Conservation (phyloP, 30 jellyfish, hydroid and myxozoan genomes). For the Pseudorhiza aurosa region DNA sequence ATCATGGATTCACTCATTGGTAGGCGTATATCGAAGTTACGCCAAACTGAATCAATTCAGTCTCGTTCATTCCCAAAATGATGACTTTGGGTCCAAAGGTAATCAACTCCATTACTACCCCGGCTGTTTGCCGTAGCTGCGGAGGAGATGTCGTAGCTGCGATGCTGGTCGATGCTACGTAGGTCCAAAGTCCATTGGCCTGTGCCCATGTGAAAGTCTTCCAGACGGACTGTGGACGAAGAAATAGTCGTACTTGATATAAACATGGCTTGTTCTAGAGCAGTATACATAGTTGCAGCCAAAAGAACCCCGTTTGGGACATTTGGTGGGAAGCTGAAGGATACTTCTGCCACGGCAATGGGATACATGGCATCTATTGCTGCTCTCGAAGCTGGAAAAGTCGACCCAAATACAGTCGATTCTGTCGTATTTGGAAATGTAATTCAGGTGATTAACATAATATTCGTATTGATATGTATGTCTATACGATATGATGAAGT, state of each 20-base stretch:
- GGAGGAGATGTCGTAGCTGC: not conserved
- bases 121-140: not conserved
- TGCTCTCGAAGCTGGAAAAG: slow-evolving; percentile 82
- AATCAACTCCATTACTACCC: not conserved
- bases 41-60: too few species aligned
- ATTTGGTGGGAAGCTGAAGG: slow-evolving; percentile 94
- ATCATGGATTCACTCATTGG: too few species aligned
- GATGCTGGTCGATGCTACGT: too few species aligned
- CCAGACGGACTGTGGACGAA: not conserved
- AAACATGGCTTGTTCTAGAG: slow-evolving; percentile 74
- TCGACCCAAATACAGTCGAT: slow-evolving; percentile 77
- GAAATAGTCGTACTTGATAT: not conserved
- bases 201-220: too few species aligned
- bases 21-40: too few species aligned
- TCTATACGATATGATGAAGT: too few species aligned
- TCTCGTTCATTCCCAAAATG: too few species aligned
- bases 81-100: too few species aligned
- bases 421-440: slow-evolving; percentile 94
- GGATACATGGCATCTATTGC: slow-evolving; percentile 83
- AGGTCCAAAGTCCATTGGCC: not conserved
- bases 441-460: slow-evolving; percentile 61
- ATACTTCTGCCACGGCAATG: slow-evolving; percentile 78
- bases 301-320: slow-evolving; percentile 96
- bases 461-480: too few species aligned
- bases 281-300: slow-evolving; percentile 91